These are phyloP conservation scores for Brachyalestes nurse DNA, from an alignment of 2,797 vertebrate species.

Conservation along the genomic window DNA sequence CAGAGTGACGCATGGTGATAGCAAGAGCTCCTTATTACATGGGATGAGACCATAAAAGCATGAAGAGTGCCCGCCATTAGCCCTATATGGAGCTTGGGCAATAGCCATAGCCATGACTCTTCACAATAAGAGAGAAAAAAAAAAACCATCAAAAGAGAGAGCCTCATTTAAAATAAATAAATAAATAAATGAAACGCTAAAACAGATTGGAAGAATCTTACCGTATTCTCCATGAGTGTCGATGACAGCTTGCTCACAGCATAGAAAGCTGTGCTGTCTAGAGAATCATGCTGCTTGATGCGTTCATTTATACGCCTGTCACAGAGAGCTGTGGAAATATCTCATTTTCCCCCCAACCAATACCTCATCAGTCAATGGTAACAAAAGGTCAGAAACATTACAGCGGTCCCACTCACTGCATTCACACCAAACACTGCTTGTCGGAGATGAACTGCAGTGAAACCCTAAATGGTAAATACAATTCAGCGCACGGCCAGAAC, in stretches of 20 bases:
- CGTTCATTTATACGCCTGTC: conserved; percentile 62
- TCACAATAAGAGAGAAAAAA: conserved; percentile 45
- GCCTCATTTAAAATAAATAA: conserved; percentile 15
- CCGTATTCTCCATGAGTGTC: conserved; percentile 31
- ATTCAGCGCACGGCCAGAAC: conserved; percentile 33
- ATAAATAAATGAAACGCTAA: conserved; percentile 19
- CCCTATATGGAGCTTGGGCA: conserved; percentile 18
- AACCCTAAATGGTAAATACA: conserved; percentile 48
- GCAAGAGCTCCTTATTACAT: conserved; percentile 48
- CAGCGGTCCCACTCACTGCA: conserved; percentile 47
- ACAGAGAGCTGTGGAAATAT: conserved; percentile 60
- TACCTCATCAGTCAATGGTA: conserved; percentile 60
- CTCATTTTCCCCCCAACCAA: conserved; percentile 58
- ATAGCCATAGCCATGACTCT: conserved; percentile 54
- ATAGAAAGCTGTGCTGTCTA: conserved; percentile 47
- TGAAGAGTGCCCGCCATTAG: conserved; percentile 31
- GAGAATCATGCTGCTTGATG: conserved; percentile 56
- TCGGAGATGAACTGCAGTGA: conserved; percentile 49
- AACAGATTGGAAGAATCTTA: conserved; percentile 25
- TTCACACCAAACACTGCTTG: conserved; percentile 50
- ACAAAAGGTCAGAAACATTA: conserved; percentile 65
- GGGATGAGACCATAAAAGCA: conserved; percentile 51
- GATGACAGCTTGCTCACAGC: conserved; percentile 54
- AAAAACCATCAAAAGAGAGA: conserved; percentile 49
- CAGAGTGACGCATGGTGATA: conserved; percentile 54